These are phyloP conservation scores for Crypturellus undulatus DNA, from an alignment of 2,113 vertebrate species.

Conservation along the genomic window DNA sequence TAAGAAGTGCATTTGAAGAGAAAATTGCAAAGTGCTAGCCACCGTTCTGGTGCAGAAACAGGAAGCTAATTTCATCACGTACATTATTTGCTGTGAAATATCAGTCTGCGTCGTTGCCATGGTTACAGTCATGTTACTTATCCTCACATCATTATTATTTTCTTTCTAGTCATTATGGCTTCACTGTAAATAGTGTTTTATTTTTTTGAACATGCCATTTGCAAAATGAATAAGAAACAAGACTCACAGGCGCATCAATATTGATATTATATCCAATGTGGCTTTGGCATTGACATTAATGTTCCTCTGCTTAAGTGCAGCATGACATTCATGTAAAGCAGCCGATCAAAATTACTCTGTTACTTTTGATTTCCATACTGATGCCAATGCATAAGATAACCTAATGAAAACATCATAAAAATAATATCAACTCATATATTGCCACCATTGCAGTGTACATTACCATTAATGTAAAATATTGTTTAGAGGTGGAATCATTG, in stretches of 20 bases:
- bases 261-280: conserved; percentile 1
- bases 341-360: conserved; percentile 6
- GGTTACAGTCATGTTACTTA: conserved; percentile 54
- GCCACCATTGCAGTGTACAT: neutral
- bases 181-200: conserved; percentile 43
- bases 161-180: conserved; percentile 43
- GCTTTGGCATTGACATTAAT: conserved; percentile 38
- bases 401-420: conserved; percentile 33
- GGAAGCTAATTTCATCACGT: conserved; percentile 21
- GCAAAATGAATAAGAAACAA: neutral
- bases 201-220: conserved; percentile 47
- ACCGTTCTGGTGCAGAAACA: conserved; percentile 36
- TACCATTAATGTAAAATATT: neutral
- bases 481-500: conserved; percentile 5
- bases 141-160: conserved; percentile 50
- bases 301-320: conserved; percentile 25
- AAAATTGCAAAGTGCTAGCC: conserved; percentile 12
- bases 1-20: neutral
- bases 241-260: conserved; percentile 26
- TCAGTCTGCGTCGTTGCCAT: conserved; percentile 44
- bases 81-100: conserved; percentile 56
- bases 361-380: conserved; percentile 44
- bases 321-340: conserved; percentile 43
- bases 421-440: neutral
- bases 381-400: neutral